Base-by-base conservation (phyloP, 2,797 vertebrate genomes). In the Etheostoma perlongum region DNA sequence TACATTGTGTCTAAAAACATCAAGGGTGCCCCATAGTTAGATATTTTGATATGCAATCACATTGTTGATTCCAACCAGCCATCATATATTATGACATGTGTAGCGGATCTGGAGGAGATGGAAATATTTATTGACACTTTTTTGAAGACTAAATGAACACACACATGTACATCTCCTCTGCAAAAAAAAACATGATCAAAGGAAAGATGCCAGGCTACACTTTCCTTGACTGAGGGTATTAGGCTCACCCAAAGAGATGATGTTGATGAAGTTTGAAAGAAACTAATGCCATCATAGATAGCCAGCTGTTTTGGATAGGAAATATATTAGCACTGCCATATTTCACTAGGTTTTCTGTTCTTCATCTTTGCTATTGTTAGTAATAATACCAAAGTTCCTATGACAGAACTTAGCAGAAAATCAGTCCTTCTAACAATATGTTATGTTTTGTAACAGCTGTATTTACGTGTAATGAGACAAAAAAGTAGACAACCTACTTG, bases 251-350 rank as follows among this genome's bases (percentile, higher is more conserved):
- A 63, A 27, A 30, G 7, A 60, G 54, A 68, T 79, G 15, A 71
- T 72, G 52, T 53, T 46, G n/a, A 67, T 72, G 9, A 60, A 42
- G 21, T 67, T 58, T 58, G 10, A 72, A 36, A 49, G 47, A 76
- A 79, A 59, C 2, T 58, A 19, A 30, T 55, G 36, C 21, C 30
- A 33, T 67, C 13, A 70, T 69, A 30, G 30, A 15, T 7, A 58
- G 4, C 19, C 62, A 75, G 71, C 44, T 74, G 59, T 64, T 74
- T 71, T 65, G 27, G 18, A 49, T 58, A 48, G 72, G n/a, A 61
- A 70, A 76, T 59, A 33, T 16, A 47, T 11, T 2, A 64, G 16
- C 0, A 1, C 30, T 33, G 23, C 19, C 13, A n/a, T 30, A 57
- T 47, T 64, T 73, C 8, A 48, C 13, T 19, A 27, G 12, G 46